Evolutionary conservation across 2,888 invertebrate species (phyloP), one percentile per base, ranked within the genome.

Genomic region (Sinotaia quadrata): DNA sequence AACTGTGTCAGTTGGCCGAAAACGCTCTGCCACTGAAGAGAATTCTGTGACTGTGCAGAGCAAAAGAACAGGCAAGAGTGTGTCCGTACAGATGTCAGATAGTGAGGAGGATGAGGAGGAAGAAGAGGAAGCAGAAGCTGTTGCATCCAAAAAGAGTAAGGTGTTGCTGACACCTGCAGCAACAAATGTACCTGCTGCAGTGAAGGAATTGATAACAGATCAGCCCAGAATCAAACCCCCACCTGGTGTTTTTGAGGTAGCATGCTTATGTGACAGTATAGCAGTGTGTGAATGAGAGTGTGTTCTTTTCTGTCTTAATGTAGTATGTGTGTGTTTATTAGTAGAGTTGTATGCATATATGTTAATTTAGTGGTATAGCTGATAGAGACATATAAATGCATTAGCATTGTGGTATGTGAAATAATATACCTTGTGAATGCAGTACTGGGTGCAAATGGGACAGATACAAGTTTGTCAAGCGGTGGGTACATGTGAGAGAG

Each of bases 51-150:
- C 8, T 21, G 47, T 12, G 47, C 18, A 8, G 8, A 21, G 7
- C 7, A n/a, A 24, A 18, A n/a, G 18, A 2, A 8, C 47, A 1
- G 47, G 18, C 24, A 47, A 47, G 24, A 7, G 21, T n/a, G 36
- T 31, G 27, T 66, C 70, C 34, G 54, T 68, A 18, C 60, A 71
- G 51, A 67, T 68, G 0, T 71, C 69, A 4, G 65, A 63, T 15
- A 69, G 68, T 18, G 65, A 70, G 1, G 61, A 67, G 3, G 67
- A 71, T 4, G 66, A 66, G 44, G 57, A 68, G 8, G 67, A 65
- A 51, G 68, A 52, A n/a, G 65, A 37, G 2, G 74, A 69, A n/a
- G 73, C 68, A 29, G 76, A 75, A 2, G 76, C 41, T 12, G 57
- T 41, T 5, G 27, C 12, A 29, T 56, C 44, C 1, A 60, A 62